These are phyloP conservation scores for Xylota segnis DNA, from an alignment of 2,888 invertebrate genomes.

Conservation along the genomic window DNA sequence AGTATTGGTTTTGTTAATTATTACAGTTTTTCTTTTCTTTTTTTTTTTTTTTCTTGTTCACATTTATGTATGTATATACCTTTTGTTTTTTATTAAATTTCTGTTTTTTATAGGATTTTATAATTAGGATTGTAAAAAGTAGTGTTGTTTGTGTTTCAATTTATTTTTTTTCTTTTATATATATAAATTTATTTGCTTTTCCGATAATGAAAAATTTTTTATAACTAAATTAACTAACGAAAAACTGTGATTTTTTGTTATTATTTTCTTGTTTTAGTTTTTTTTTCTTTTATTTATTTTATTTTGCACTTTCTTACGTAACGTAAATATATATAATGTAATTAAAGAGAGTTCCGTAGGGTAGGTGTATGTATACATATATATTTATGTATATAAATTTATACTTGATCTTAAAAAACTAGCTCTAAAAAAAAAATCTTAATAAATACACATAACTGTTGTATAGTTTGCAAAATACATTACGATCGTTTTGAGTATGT, in stretches of 20 bases:
- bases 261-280: slow-evolving; percentile 37
- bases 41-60: slow-evolving; percentile 59
- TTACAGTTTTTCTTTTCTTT: slow-evolving; percentile 60
- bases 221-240: slow-evolving; percentile 70
- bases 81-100: slow-evolving; percentile 18
- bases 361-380: slow-evolving; percentile 68
- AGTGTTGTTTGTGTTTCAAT: slow-evolving; percentile 66
- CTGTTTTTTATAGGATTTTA: slow-evolving; percentile 70
- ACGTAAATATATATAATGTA: slow-evolving; percentile 62
- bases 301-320: slow-evolving; percentile 74
- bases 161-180: slow-evolving; percentile 12
- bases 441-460: slow-evolving; percentile 69
- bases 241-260: slow-evolving; percentile 69
- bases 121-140: slow-evolving; percentile 76
- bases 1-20: slow-evolving; percentile 63
- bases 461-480: slow-evolving; percentile 50
- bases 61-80: slow-evolving; percentile 63
- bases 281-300: slow-evolving; percentile 46
- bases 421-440: slow-evolving; percentile 65
- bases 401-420: slow-evolving; percentile 61
- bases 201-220: slow-evolving; percentile 49
- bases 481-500: slow-evolving; percentile 59
- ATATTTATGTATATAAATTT: slow-evolving; percentile 76
- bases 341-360: slow-evolving; percentile 65
- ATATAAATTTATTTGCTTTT: slow-evolving; percentile 43